Evolutionary conservation across 1,140 invertebrate genomes (phyloP), one percentile per base, ranked within the genome.

Genomic region (Chironomus tepperi): DNA sequence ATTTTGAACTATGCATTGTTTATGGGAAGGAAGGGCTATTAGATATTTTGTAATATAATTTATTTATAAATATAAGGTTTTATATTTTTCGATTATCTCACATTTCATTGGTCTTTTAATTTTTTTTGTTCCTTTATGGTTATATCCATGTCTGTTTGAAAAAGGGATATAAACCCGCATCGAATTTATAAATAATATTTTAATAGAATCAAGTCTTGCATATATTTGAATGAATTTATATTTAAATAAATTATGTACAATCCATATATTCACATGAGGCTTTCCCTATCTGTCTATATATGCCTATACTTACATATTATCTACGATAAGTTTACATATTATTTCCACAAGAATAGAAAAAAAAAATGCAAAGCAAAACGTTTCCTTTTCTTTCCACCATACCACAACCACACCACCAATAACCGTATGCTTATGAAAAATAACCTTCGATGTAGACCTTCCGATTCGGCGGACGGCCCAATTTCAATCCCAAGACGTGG

Each of bases 401-500:
- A 47, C 47, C 12, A n/a, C 47, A 5, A 57, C 9, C 9, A 57
- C 12, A 47, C 8, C 43, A 57, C 47, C 47, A 57, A 57, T 15
- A 34, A n/a, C 12, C 47, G 47, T 57, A 57, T 57, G n/a, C 47
- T 57, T n/a, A 57, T 15, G 12, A 47, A 57, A 57, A 57, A 57
- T n/a, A 57, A 57, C n/a, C 47, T n/a, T 57, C 12, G 16, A 42
- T 42, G 24, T 74, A 83, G 83, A 82, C 79, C 81, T 77, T 83
- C 88, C 84, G 86, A 87, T 83, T 87, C 87, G 82, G 85, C 88
- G 88, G 89, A 89, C 86, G 89, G 90, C 86, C 90, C 90, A 81
- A 90, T 91, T 88, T 91, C 90, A 84, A 88, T 92, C 86, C 90
- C 90, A 84, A 88, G 91, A 83, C 89, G 92, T 83, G 90, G 91